A percentile compares a stretch with the other conserved stretches of the same genome.
These are phyloP conservation scores for Orgyia antiqua DNA, from an alignment of 2,888 invertebrate species.

Conservation along the genomic window DNA sequence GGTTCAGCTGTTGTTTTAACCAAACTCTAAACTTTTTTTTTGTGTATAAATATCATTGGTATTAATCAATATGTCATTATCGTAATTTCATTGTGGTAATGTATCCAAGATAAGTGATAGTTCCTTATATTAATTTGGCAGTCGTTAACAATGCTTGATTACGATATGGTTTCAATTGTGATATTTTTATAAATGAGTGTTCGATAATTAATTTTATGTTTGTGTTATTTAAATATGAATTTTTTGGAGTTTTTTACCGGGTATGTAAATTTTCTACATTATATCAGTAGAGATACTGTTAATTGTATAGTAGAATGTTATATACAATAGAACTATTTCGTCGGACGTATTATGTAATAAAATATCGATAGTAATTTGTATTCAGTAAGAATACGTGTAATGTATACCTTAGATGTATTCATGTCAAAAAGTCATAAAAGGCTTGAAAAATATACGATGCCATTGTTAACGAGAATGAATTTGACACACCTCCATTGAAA, in stretches of 20 bases:
- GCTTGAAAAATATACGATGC: too few species aligned
- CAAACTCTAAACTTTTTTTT: not conserved
- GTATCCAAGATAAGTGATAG: conserved; percentile 32
- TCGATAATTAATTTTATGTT: conserved; percentile 28
- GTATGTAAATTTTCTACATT: conserved; percentile 26
- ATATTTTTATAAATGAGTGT: too few species aligned
- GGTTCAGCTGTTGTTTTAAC: not conserved
- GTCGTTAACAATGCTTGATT: conserved; percentile 34
- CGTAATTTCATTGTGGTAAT: conserved; percentile 34
- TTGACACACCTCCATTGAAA: conserved; percentile 21
- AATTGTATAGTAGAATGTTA: not conserved
- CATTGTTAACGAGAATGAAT: conserved; percentile 18
- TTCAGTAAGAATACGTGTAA: conserved; percentile 8
- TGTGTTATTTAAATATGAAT: conserved; percentile 13
- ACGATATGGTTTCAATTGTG: too few species aligned
- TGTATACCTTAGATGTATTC: too few species aligned
- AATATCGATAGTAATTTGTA: conserved; percentile 12
- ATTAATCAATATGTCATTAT: conserved; percentile 34
- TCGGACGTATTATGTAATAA: conserved; percentile 16
- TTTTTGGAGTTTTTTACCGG: conserved; percentile 27
- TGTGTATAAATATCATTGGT: conserved; percentile 11
- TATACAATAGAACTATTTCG: not conserved
- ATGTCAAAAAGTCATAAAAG: too few species aligned
- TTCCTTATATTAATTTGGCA: conserved; percentile 30
- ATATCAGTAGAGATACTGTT: not conserved